Percentiles rank a stretch among this genome's conserved stretches.
phyloP scores from a whole-genome alignment of 2,797 vertebrate genomes.

The Euphonia xanthogaster region DNA sequence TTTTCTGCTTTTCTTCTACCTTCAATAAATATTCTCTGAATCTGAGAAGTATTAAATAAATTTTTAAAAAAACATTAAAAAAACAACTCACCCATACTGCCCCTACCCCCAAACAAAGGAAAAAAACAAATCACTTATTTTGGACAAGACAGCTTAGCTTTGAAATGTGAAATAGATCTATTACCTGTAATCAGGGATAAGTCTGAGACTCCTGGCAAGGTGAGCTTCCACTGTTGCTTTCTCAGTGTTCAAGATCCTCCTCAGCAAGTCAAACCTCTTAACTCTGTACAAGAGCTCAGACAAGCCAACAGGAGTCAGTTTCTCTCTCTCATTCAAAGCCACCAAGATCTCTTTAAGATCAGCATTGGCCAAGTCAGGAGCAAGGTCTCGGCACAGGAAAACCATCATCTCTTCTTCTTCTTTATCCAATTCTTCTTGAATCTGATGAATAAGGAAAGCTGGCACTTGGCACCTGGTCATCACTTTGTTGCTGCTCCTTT shows the following conservation, averaged over 20 bases:
- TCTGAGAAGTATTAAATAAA: background rate
- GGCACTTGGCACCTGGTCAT: constrained; percentile 64
- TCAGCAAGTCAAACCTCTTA: constrained; percentile 86
- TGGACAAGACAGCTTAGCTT: background rate
- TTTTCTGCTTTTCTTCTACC: background rate
- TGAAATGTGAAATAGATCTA: background rate
- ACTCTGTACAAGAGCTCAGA: constrained; percentile 80
- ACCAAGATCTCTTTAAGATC: constrained; percentile 74
- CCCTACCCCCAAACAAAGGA: background rate
- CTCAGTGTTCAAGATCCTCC: constrained; percentile 71
- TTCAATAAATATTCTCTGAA: background rate
- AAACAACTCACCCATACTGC: background rate
- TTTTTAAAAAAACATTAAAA: background rate
- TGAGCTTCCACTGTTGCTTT: constrained; percentile 71
- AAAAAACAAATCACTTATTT: background rate
- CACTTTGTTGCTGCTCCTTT: background rate
- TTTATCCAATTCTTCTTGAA: constrained; percentile 79
- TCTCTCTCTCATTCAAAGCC: constrained; percentile 57
- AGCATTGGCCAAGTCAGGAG: constrained; percentile 34
- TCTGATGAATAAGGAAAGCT: constrained; percentile 74
- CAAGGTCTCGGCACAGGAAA: constrained; percentile 81
- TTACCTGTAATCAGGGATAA: constrained; percentile 87
- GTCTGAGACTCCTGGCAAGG: constrained; percentile 37
- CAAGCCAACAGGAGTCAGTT: constrained; percentile 55
- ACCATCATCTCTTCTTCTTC: constrained; percentile 78